Evolutionary conservation across 1,140 invertebrate species (phyloP).

Genomic region (Phocides pigmalion): DNA sequence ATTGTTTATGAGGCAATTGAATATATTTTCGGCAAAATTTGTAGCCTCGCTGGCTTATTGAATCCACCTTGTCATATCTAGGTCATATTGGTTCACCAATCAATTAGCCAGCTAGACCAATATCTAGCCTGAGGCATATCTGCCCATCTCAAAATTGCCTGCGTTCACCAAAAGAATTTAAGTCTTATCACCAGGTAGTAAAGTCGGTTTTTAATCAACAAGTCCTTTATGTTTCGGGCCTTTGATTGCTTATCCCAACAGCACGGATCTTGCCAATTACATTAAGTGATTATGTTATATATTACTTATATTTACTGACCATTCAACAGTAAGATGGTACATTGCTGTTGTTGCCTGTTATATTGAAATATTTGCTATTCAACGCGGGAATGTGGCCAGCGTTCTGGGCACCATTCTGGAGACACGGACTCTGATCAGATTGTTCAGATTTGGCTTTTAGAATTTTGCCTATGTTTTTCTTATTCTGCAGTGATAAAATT

Average conservation of each 20-base stretch:
- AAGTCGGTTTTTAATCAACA: conserved; percentile 15
- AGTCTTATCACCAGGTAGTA: conserved; percentile 14
- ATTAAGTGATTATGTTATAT: conserved; percentile 68
- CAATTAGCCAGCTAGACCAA: conserved; percentile 68
- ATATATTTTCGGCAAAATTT: conserved; percentile 3
- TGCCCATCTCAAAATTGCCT: conserved; percentile 62
- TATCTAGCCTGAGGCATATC: conserved; percentile 62
- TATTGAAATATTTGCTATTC: no score
- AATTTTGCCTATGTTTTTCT: no score
- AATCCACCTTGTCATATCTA: conserved; percentile 47
- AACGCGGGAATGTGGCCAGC: no score
- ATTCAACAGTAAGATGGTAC: no score
- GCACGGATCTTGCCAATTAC: conserved; percentile 67
- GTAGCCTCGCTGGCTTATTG: neutral
- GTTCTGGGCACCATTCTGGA: no score
- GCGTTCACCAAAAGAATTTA: conserved; percentile 22
- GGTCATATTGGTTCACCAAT: conserved; percentile 64
- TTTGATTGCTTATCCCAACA: conserved; percentile 66
- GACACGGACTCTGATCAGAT: no score
- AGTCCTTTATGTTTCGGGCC: conserved; percentile 24
- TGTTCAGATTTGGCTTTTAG: no score
- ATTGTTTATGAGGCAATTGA: no score
- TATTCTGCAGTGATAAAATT: no score
- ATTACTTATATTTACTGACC: no score
- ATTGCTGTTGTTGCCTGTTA: no score